Percentiles rank a stretch among this genome's conserved stretches.
Evolutionary conservation across 2,888 invertebrate genomes (phyloP).

Genomic region (Carabus problematicus): DNA sequence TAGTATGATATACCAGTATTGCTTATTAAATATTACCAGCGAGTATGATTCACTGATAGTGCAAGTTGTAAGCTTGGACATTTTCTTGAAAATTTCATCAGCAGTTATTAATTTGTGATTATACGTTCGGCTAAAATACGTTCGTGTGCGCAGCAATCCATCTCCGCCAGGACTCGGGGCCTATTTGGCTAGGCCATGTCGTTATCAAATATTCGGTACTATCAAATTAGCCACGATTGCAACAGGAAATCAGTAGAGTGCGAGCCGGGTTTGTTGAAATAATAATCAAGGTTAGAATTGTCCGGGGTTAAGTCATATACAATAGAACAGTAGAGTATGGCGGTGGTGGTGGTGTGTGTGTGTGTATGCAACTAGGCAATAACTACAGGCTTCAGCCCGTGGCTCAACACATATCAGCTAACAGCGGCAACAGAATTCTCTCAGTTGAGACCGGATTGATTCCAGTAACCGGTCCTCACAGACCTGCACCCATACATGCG

Average conservation of each 20-base stretch:
- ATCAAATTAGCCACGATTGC: slow-evolving; percentile 5
- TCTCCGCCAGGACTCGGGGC: too few species aligned
- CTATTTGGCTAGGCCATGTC: too few species aligned
- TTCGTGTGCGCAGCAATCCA: too few species aligned
- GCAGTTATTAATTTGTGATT: too few species aligned
- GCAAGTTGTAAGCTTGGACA: too few species aligned
- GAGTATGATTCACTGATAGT: too few species aligned
- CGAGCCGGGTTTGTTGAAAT: slow-evolving; percentile 8
- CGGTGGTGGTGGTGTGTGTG: slow-evolving; percentile 2
- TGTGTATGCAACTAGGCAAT: slow-evolving; percentile 48
- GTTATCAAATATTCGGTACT: slow-evolving; percentile 9
- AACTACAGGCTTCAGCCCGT: neutral
- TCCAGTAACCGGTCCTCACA: slow-evolving; percentile 37
- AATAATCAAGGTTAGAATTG: neutral
- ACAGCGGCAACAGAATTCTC: too few species aligned
- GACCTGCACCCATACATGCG: slow-evolving; percentile 5
- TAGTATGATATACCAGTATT: too few species aligned
- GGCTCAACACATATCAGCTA: neutral
- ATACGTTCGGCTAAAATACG: too few species aligned
- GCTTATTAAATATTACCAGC: too few species aligned
- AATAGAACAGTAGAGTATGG: slow-evolving; percentile 9
- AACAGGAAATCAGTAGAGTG: too few species aligned
- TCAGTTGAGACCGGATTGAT: slow-evolving; percentile 27
- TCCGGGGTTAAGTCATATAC: slow-evolving; percentile 1
- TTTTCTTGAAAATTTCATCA: too few species aligned